Percentiles rank a stretch among this genome's conserved stretches.
phyloP scores from a whole-genome alignment of 2,797 vertebrate genomes.

The Platalea minor region DNA sequence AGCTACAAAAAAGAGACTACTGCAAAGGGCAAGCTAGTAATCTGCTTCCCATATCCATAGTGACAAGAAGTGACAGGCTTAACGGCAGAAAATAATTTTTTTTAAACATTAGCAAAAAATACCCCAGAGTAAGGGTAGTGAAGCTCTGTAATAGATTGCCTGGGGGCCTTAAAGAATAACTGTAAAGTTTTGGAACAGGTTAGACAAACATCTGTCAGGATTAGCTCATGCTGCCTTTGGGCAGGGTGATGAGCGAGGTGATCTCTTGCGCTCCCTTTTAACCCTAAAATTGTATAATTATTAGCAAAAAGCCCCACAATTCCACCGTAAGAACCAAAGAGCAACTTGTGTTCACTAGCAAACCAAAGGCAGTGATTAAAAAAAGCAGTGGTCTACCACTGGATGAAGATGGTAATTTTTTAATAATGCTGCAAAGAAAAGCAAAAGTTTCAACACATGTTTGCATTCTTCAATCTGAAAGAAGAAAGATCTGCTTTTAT shows the following conservation, averaged over 20 bases:
- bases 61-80: constrained; percentile 12
- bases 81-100: background rate
- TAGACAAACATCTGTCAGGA: constrained; percentile 50
- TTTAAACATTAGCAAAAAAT: constrained; percentile 2
- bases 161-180: constrained; percentile 23
- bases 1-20: background rate
- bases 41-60: background rate
- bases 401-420: background rate
- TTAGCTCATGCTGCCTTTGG: constrained; percentile 52
- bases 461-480: background rate
- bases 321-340: background rate
- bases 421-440: background rate
- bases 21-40: constrained; percentile 4
- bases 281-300: constrained; percentile 5
- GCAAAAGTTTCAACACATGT: background rate
- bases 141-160: constrained; percentile 16
- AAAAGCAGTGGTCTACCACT: background rate
- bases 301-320: background rate
- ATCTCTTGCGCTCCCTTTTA: constrained; percentile 12
- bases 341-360: background rate
- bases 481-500: background rate
- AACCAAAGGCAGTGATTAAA: background rate
- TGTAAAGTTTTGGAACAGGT: constrained; percentile 46
- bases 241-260: constrained; percentile 35
- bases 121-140: background rate